These are phyloP conservation scores for Cricetomys ansorgei DNA, from an alignment of 2,113 vertebrate species.

Conservation along the genomic window DNA sequence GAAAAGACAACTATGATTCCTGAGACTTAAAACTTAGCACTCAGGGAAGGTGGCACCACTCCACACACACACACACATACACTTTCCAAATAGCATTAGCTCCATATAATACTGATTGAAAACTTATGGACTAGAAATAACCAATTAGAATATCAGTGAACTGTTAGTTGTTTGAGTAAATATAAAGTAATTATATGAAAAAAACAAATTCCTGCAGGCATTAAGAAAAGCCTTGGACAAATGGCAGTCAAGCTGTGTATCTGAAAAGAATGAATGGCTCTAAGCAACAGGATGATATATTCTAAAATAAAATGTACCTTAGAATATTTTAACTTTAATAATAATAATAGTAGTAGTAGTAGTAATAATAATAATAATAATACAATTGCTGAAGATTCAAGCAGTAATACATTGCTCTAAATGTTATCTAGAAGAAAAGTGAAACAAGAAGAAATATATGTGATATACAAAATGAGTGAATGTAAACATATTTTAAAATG, in stretches of 20 bases:
- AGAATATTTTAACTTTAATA: neutral
- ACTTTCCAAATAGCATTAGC: neutral
- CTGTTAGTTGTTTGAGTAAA: neutral
- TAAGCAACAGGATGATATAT: neutral
- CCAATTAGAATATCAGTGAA: neutral
- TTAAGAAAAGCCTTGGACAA: neutral
- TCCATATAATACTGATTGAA: neutral
- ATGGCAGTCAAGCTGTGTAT: neutral
- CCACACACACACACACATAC: neutral
- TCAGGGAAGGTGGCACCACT: neutral
- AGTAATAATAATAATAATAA: neutral
- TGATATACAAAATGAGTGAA: neutral
- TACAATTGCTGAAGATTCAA: neutral
- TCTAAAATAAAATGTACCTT: neutral
- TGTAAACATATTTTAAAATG: neutral
- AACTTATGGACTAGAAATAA: neutral
- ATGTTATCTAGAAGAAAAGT: conserved; percentile 42
- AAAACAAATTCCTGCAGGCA: neutral
- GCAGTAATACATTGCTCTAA: neutral
- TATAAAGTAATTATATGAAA: neutral
- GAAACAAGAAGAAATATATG: neutral
- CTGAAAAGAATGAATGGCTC: neutral
- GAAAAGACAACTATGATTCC: conserved; percentile 53
- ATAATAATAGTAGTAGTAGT: neutral
- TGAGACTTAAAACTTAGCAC: conserved; percentile 8